These are phyloP conservation scores for Oreochromis spilurus DNA, from an alignment of 2,113 vertebrate genomes.

Conservation along the genomic window DNA sequence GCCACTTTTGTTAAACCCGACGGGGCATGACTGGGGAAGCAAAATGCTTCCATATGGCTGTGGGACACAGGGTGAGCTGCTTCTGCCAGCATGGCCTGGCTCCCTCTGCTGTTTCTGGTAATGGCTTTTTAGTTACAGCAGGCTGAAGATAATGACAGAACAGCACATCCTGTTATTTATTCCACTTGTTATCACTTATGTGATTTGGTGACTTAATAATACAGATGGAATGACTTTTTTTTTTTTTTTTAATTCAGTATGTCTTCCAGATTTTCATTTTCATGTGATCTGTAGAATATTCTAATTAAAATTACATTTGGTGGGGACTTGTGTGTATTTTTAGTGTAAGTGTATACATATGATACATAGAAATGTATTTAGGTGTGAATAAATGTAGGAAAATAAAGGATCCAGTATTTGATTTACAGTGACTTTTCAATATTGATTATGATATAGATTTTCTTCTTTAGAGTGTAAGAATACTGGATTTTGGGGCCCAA, in stretches of 20 bases:
- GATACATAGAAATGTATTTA: not conserved
- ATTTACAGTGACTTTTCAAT: not conserved
- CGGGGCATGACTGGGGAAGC: slow-evolving; percentile 60
- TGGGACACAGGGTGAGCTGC: slow-evolving; percentile 48
- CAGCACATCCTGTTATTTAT: slow-evolving; percentile 30
- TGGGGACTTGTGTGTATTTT: not conserved
- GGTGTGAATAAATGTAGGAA: not conserved
- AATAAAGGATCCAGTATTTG: not conserved
- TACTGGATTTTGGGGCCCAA: not conserved
- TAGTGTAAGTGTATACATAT: not conserved
- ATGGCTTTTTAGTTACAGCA: slow-evolving; percentile 27
- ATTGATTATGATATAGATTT: not conserved
- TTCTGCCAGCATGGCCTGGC: slow-evolving; percentile 52
- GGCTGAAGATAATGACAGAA: slow-evolving; percentile 16
- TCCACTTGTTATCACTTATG: slow-evolving; percentile 27
- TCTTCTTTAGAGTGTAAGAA: not conserved
- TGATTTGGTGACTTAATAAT: not conserved
- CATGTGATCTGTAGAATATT: not conserved
- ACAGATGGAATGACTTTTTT: not conserved
- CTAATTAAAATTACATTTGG: not conserved
- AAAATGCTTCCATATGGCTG: slow-evolving; percentile 72
- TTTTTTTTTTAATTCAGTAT: rapidly evolving
- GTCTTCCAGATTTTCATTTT: not conserved
- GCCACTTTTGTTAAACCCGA: slow-evolving; percentile 64
- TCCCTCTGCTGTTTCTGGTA: slow-evolving; percentile 39